These are phyloP conservation scores for Drosophila mimica DNA, from an alignment of 2,888 invertebrate species.

Conservation along the genomic window DNA sequence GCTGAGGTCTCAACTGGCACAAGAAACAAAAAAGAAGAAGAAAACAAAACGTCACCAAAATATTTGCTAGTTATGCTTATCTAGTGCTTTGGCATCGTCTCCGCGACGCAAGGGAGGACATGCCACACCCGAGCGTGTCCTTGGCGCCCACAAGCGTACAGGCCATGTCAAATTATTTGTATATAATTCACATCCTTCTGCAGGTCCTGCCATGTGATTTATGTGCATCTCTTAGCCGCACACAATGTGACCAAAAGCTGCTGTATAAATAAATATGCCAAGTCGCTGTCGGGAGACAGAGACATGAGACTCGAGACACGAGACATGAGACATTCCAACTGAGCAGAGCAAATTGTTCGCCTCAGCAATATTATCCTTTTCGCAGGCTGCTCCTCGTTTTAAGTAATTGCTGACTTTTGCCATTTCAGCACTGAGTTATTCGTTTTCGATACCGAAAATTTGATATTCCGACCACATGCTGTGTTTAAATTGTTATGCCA, in stretches of 20 bases:
- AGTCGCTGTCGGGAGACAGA: constrained; percentile 21
- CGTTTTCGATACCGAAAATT: constrained; percentile 81
- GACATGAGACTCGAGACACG: not conserved
- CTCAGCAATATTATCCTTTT: constrained; percentile 80
- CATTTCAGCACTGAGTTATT: constrained; percentile 75
- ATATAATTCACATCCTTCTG: constrained; percentile 80
- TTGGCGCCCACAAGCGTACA: constrained; percentile 41
- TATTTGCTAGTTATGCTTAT: constrained; percentile 60
- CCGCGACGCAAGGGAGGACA: constrained; percentile 23
- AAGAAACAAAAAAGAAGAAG: not conserved
- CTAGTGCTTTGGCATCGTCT: constrained; percentile 64
- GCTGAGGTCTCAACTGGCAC: constrained; percentile 1
- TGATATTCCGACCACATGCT: constrained; percentile 84
- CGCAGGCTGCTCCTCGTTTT: constrained; percentile 56
- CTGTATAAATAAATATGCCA: constrained; percentile 69
- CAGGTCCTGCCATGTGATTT: constrained; percentile 68
- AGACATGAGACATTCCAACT: constrained; percentile 56
- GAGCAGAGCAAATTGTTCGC: constrained; percentile 65
- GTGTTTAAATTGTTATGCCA: constrained; percentile 82
- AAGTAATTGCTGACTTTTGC: constrained; percentile 78
- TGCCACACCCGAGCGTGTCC: constrained; percentile 28
- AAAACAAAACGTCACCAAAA: constrained; percentile 35
- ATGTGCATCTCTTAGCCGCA: constrained; percentile 59
- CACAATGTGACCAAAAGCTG: constrained; percentile 48
- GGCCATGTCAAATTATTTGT: constrained; percentile 80